These are phyloP conservation scores for Melanaphis sacchari DNA, from an alignment of 1,140 invertebrate genomes.

Conservation along the genomic window DNA sequence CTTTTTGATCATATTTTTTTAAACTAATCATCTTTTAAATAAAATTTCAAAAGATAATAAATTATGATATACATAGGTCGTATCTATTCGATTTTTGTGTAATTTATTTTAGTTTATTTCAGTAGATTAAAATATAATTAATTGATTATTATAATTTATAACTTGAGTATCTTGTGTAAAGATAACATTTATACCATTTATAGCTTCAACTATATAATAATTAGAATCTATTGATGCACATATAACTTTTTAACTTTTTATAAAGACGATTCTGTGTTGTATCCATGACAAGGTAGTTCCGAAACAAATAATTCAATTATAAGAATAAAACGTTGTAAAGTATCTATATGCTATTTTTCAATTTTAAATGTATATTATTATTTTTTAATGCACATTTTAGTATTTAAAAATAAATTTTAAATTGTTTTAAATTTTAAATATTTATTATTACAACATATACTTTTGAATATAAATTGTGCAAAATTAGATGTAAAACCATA, in stretches of 20 bases:
- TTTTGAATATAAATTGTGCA: no score
- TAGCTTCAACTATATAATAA: background rate
- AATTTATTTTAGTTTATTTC: background rate
- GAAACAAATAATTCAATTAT: background rate
- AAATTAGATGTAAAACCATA: no score
- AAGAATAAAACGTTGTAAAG: background rate
- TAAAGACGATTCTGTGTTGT: background rate
- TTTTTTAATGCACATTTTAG: no score
- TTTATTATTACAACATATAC: no score
- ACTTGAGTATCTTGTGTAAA: background rate
- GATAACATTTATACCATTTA: background rate
- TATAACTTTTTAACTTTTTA: background rate
- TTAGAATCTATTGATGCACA: no score
- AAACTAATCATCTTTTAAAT: background rate
- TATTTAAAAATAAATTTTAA: no score
- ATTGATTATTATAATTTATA: background rate
- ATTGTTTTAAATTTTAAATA: no score
- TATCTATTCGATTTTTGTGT: background rate
- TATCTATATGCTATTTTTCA: background rate
- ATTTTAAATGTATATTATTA: background rate
- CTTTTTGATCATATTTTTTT: conserved; percentile 18
- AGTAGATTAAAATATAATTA: background rate
- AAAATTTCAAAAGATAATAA: background rate
- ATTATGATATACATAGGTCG: background rate
- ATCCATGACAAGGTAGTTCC: background rate